Evolutionary conservation across 2,888 invertebrate genomes (phyloP), one percentile per base, ranked within the genome.

Genomic region (Coremacera marginata): DNA sequence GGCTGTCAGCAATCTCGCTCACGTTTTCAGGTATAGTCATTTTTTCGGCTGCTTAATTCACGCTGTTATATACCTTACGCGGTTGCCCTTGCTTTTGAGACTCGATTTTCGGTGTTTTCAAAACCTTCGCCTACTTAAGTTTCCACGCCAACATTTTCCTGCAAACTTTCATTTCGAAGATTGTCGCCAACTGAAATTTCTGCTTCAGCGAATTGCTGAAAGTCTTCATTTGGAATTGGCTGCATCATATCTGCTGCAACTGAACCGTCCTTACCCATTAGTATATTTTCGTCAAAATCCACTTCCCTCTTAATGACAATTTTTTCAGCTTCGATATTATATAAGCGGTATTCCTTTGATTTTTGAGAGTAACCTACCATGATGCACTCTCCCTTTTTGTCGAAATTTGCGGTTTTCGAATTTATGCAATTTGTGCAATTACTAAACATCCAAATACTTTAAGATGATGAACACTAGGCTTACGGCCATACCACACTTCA

Each of bases 331-430:
- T n/a, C 16, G 22, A 37, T 14, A 25, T 73, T 49, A 11, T 44
- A 73, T n/a, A 62, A 44, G 11, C 73, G 34, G 27, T 73, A 73
- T 19, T 62, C 68, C n/a, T 76, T 70, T 11, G 70, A 62, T 19
- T 55, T 57, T 22, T 63, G 27, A 14, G 76, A 76, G 52, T 76
- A 76, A 4, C 76, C 76, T 4, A 70, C 70, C 68, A 70, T 60
- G 25, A 75, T 70, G 37, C 55, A 67, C 1, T 22, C 4, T 75
- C 52, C 65, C 44, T 67, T 55, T 75, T 37, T 52, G 25, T 27
- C n/a, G 5, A 25, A 72, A 72, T 44, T 62, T 62, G 5, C 62
- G 2, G 34, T 44, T 34, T 67, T 67, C 19, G 9, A n/a, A 5
- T 44, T 67, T 67, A 8, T 67, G 44, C n/a, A 67, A 19, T n/a